These are phyloP conservation scores for Drosophila parthenogenetica DNA, from an alignment of 2,888 invertebrate species.

Conservation along the genomic window DNA sequence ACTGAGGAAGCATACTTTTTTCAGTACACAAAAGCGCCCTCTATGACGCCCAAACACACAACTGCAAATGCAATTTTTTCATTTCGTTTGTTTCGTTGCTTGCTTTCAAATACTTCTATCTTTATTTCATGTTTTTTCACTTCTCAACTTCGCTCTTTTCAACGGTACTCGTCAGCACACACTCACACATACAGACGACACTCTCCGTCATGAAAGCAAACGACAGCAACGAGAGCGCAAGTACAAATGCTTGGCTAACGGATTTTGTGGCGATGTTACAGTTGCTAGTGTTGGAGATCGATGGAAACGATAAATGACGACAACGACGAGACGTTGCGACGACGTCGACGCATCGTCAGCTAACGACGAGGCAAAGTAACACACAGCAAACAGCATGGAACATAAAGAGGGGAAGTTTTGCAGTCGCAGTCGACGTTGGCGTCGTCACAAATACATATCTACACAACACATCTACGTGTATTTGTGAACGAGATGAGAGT, in stretches of 20 bases:
- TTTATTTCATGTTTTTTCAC: conserved; percentile 33
- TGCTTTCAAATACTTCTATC: conserved; percentile 51
- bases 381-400: conserved; percentile 54
- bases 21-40: conserved; percentile 41
- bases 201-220: conserved; percentile 15
- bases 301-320: conserved; percentile 78
- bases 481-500: conserved; percentile 26
- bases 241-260: conserved; percentile 63
- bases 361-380: conserved; percentile 45
- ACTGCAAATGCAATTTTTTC: conserved; percentile 60
- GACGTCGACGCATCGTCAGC: conserved; percentile 68
- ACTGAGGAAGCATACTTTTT: conserved; percentile 14
- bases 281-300: conserved; percentile 75
- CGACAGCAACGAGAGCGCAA: conserved; percentile 64
- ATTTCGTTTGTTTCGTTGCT: conserved; percentile 24
- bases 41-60: conserved; percentile 50
- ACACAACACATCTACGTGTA: conserved; percentile 12
- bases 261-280: conserved; percentile 61
- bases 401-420: conserved; percentile 78
- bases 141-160: conserved; percentile 62
- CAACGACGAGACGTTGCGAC: conserved; percentile 56
- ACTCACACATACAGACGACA: conserved; percentile 10
- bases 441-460: conserved; percentile 42
- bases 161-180: conserved; percentile 37
- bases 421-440: conserved; percentile 44